A percentile compares a stretch with the other conserved stretches of the same genome.
These are phyloP conservation scores for Myripristis murdjan DNA, from an alignment of 2,797 vertebrate species.

Conservation along the genomic window DNA sequence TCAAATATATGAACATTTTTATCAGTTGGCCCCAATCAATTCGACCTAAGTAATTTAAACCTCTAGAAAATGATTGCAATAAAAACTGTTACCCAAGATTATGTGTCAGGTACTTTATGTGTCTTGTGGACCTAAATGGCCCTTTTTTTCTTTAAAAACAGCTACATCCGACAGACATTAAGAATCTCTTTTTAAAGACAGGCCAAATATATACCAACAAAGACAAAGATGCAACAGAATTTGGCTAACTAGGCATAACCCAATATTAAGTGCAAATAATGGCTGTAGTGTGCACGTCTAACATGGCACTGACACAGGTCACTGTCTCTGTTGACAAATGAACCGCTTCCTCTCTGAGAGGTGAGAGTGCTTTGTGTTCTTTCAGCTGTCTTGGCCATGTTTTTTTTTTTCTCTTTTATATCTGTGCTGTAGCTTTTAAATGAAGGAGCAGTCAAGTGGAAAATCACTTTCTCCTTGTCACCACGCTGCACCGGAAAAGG, in stretches of 20 bases:
- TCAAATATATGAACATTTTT: too few species aligned
- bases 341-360: conserved; percentile 38
- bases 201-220: conserved; percentile 17
- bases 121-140: too few species aligned
- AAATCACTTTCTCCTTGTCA: conserved; percentile 75
- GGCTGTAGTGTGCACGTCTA: not conserved
- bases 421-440: conserved; percentile 54
- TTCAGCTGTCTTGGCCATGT: conserved; percentile 26
- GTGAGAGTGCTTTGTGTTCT: conserved; percentile 24
- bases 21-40: too few species aligned
- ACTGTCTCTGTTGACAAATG: conserved; percentile 48
- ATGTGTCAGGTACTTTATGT: too few species aligned
- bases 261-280: not conserved
- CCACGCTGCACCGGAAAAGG: conserved; percentile 32
- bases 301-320: conserved; percentile 32
- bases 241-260: too few species aligned
- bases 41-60: too few species aligned
- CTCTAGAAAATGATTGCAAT: too few species aligned
- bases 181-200: conserved; percentile 5
- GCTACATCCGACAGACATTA: not conserved
- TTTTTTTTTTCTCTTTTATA: conserved; percentile 53
- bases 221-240: too few species aligned
- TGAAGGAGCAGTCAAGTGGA: conserved; percentile 69
- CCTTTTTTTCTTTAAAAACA: too few species aligned
- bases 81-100: too few species aligned